phyloP scores from a whole-genome alignment of 2,113 vertebrate genomes.

The Onychostoma macrolepis region DNA sequence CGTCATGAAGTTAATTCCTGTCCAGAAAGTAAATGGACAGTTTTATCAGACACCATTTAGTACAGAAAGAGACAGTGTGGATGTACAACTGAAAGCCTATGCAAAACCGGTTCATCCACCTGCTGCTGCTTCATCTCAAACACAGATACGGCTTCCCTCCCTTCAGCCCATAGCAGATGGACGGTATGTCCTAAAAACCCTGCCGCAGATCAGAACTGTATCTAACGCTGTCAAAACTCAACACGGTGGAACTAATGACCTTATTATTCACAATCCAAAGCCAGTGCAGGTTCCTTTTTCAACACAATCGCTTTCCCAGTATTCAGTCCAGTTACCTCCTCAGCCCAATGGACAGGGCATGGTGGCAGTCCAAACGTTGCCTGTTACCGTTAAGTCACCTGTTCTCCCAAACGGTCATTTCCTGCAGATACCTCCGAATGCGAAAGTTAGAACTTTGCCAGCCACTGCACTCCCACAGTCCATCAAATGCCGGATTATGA shows the following conservation, averaged over 20 bases:
- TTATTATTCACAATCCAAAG: slow-evolving; percentile 38
- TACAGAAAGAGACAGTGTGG: slow-evolving; percentile 53
- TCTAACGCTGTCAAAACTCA: slow-evolving; percentile 58
- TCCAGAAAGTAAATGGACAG: slow-evolving; percentile 80
- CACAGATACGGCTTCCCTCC: slow-evolving; percentile 68
- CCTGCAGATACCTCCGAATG: slow-evolving; percentile 83
- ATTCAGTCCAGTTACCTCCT: slow-evolving; percentile 58
- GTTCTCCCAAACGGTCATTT: slow-evolving; percentile 78
- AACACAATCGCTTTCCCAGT: slow-evolving; percentile 63
- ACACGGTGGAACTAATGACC: slow-evolving; percentile 61
- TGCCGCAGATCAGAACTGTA: slow-evolving; percentile 63
- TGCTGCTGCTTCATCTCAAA: slow-evolving; percentile 63
- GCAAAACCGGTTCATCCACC: slow-evolving; percentile 68
- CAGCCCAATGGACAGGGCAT: slow-evolving; percentile 60
- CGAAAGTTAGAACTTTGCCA: slow-evolving; percentile 80
- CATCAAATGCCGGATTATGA: slow-evolving; percentile 80
- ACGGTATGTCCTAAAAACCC: slow-evolving; percentile 71
- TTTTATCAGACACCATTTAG: slow-evolving; percentile 70
- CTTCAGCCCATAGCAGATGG: slow-evolving; percentile 70
- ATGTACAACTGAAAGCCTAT: slow-evolving; percentile 37
- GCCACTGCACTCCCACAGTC: slow-evolving; percentile 77
- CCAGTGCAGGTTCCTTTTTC: slow-evolving; percentile 63
- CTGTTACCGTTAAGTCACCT: slow-evolving; percentile 69
- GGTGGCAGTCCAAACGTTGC: slow-evolving; percentile 65
- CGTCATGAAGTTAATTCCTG: slow-evolving; percentile 88